Base-by-base conservation (phyloP, 2,113 vertebrate species). In the Clarias gariepinus region DNA sequence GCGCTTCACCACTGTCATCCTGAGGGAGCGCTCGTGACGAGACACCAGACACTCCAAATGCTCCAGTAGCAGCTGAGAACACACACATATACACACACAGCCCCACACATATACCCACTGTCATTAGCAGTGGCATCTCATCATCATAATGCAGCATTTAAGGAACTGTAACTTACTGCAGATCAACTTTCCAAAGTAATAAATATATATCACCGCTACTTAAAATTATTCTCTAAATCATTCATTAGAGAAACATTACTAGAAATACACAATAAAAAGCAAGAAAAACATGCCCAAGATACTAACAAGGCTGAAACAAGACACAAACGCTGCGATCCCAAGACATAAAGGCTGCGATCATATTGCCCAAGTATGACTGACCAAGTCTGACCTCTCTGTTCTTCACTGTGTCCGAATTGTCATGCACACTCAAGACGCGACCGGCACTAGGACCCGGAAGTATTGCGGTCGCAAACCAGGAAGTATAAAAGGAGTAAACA, bases 1-100 rank as follows among this genome's bases (percentile, higher is more conserved):
- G 0, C 98, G 94, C 90, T 99, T 99, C 41, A 99, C 98, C 93
- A 99, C 98, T 0, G 98, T 99, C 98, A 99, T 99, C 61, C 98
- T 97, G 13, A 99, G 95, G 0, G 98, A 99, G 28, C 98, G 95
- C 94, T 99, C 98, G 55, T 99, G 98, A 89, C 98, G 94, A 30
- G 98, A 99, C 91, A 99, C 98, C 94, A 99, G 96, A 92, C 98
- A 99, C 94, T 99, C 98, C 95, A 99, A 94, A 94, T 99, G 98
- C 83, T 99, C 98, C 95, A 99, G 93, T 89, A 99, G 95, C 85
- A 99, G 95, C 98, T 99, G 85, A 23, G 30, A 33, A 74, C 36
- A 74, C 13, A 28, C 77, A 79, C 61, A 68, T 11, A 30, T 36
- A 36, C 47, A 47, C 47, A 47, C 47, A 47, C 47, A 47, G 47